phyloP scores from a whole-genome alignment of 1,140 invertebrate species.

The Coboldia fuscipes region DNA sequence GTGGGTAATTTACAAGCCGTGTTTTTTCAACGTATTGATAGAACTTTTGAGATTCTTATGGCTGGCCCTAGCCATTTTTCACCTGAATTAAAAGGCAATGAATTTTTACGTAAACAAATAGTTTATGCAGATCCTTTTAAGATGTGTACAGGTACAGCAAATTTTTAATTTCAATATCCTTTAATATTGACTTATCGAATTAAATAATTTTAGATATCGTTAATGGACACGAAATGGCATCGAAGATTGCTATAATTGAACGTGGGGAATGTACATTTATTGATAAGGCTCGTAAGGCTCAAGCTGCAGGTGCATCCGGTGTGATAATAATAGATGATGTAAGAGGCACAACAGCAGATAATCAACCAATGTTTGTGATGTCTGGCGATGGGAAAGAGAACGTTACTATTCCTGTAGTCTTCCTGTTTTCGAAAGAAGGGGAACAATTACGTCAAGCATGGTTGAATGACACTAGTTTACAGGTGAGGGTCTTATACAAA shows the following conservation, averaged over 20 bases:
- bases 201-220: too few relatives aligned
- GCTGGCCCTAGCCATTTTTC: slow-evolving; percentile 90
- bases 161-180: too few relatives aligned
- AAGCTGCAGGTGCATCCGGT: slow-evolving; percentile 60
- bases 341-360: slow-evolving; percentile 41
- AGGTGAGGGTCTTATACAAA: slow-evolving; percentile 1
- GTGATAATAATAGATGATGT: slow-evolving; percentile 75
- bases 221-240: too few relatives aligned
- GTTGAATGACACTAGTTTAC: slow-evolving; percentile 1
- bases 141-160: slow-evolving; percentile 37
- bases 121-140: slow-evolving; percentile 42
- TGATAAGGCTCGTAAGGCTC: slow-evolving; percentile 74
- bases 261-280: slow-evolving; percentile 90
- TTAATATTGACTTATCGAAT: too few relatives aligned
- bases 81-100: slow-evolving; percentile 35
- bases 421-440: slow-evolving; percentile 63
- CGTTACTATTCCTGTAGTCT: slow-evolving; percentile 75
- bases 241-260: slow-evolving; percentile 61
- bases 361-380: slow-evolving; percentile 82
- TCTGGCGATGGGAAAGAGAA: slow-evolving; percentile 79
- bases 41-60: slow-evolving; percentile 23
- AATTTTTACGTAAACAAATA: slow-evolving; percentile 34
- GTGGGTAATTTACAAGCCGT: slow-evolving; percentile 21
- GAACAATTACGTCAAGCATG: slow-evolving; percentile 9
- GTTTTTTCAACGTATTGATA: slow-evolving; percentile 22